These are phyloP conservation scores for Ormia ochracea DNA, from an alignment of 2,888 invertebrate genomes.

Conservation along the genomic window DNA sequence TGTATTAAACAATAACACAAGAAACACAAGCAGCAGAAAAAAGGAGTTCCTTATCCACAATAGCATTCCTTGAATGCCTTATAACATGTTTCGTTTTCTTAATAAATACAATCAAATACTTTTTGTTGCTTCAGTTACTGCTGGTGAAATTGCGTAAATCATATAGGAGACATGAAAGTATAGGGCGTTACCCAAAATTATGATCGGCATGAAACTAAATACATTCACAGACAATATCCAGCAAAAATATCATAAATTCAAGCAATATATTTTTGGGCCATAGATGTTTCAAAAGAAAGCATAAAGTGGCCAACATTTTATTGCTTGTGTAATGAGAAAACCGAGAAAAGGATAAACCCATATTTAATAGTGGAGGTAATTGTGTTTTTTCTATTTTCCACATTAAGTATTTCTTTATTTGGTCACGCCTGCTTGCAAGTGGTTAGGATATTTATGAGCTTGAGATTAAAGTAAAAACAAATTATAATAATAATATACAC, in stretches of 20 bases:
- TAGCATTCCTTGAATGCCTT: slow-evolving; percentile 25
- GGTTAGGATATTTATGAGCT: slow-evolving; percentile 3
- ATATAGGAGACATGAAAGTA: slow-evolving; percentile 56
- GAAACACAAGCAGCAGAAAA: not conserved
- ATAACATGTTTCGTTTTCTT: slow-evolving; percentile 22
- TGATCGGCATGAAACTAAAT: slow-evolving; percentile 55
- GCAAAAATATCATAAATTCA: slow-evolving; percentile 44
- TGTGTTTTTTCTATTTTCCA: not conserved
- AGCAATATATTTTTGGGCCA: slow-evolving; percentile 7
- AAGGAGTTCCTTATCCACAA: slow-evolving; percentile 47
- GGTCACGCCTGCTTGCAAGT: slow-evolving; percentile 46
- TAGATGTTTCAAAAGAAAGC: not conserved
- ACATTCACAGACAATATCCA: slow-evolving; percentile 2
- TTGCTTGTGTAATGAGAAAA: not conserved
- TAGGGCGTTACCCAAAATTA: slow-evolving; percentile 59
- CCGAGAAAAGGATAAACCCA: slow-evolving; percentile 32
- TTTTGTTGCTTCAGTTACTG: not conserved
- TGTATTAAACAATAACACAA: not conserved
- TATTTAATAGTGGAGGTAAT: slow-evolving; percentile 8
- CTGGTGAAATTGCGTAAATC: slow-evolving; percentile 56
- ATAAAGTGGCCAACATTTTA: slow-evolving; percentile 4
- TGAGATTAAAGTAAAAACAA: not conserved
- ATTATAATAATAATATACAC: not conserved
- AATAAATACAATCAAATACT: slow-evolving; percentile 20
- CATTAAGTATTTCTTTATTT: slow-evolving; percentile 3